Evolutionary conservation across 1,140 invertebrate species (phyloP).

Genomic region (Pararge aegeria): DNA sequence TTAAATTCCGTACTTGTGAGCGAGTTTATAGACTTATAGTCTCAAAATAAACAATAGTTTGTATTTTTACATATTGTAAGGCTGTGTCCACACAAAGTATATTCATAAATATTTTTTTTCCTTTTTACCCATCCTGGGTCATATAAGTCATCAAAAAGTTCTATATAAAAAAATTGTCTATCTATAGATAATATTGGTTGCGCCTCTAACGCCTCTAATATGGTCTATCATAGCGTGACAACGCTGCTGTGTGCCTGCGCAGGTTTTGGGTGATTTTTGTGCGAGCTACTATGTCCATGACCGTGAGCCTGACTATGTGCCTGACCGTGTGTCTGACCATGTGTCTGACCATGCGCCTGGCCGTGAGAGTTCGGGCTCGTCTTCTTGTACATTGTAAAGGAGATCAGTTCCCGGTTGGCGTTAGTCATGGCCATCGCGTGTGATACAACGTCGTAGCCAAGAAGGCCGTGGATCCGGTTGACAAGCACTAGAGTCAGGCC

Average conservation of each 20-base stretch:
- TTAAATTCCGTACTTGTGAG: too few relatives aligned
- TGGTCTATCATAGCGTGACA: conserved; percentile 50
- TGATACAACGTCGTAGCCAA: conserved; percentile 70
- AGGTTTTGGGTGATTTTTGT: conserved; percentile 34
- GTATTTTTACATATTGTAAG: too few relatives aligned
- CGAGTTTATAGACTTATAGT: too few relatives aligned
- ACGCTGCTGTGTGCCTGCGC: conserved; percentile 41
- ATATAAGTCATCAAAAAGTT: too few relatives aligned
- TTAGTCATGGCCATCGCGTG: conserved; percentile 75
- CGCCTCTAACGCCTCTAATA: too few relatives aligned
- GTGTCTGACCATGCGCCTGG: conserved; percentile 29
- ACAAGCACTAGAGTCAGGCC: conserved; percentile 64
- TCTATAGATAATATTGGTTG: too few relatives aligned
- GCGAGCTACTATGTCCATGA: conserved; percentile 31
- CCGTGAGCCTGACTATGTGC: conserved; percentile 30
- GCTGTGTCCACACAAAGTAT: too few relatives aligned
- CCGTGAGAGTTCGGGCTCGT: conserved; percentile 39
- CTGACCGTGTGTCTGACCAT: conserved; percentile 35
- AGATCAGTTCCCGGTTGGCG: conserved; percentile 67
- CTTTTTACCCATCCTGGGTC: too few relatives aligned
- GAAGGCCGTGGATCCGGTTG: conserved; percentile 62
- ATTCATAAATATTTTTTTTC: too few relatives aligned
- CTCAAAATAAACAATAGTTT: too few relatives aligned
- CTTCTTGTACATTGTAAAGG: conserved; percentile 75
- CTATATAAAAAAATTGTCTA: too few relatives aligned